Conservation (phyloP, 2,888 invertebrate species). For the Lasioglossum leucozonium region DNA sequence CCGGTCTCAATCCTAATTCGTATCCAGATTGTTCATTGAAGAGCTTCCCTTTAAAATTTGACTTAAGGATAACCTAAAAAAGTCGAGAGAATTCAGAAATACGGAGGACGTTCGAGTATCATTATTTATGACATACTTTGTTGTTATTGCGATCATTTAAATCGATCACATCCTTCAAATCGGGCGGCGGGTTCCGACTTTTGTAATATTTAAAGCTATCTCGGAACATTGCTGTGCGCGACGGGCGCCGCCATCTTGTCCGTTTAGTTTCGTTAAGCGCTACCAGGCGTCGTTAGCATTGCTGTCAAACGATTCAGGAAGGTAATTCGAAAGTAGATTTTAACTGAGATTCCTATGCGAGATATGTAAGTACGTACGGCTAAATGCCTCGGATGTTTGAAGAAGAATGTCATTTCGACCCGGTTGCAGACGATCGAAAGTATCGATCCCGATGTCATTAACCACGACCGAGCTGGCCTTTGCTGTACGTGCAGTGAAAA, state of each 20-base stretch:
- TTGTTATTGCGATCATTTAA: constrained; percentile 80
- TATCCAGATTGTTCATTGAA: constrained; percentile 48
- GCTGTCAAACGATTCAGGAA: constrained; percentile 10
- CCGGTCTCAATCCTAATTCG: constrained; percentile 84
- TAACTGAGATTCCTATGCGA: constrained; percentile 37
- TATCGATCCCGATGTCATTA: constrained; percentile 14
- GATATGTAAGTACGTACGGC: constrained; percentile 25
- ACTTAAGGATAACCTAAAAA: constrained; percentile 80
- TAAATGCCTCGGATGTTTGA: constrained; percentile 48
- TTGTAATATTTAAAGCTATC: constrained; percentile 93
- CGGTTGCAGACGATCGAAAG: constrained; percentile 42
- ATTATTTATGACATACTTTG: constrained; percentile 67
- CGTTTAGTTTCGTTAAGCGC: background rate
- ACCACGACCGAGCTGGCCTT: constrained; percentile 4
- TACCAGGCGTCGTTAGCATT: constrained; percentile 32
- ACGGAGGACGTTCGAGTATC: background rate
- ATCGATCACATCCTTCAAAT: constrained; percentile 88
- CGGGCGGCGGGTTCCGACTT: constrained; percentile 88
- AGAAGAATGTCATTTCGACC: constrained; percentile 55
- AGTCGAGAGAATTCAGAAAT: background rate
- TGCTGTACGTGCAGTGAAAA: background rate
- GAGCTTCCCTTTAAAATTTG: constrained; percentile 58
- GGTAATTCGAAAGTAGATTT: constrained; percentile 63
- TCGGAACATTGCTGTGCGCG: constrained; percentile 86
- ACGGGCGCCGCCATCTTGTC: constrained; percentile 71